phyloP scores from a whole-genome alignment of 2,888 invertebrate genomes.

The Azorinus chamasolen region DNA sequence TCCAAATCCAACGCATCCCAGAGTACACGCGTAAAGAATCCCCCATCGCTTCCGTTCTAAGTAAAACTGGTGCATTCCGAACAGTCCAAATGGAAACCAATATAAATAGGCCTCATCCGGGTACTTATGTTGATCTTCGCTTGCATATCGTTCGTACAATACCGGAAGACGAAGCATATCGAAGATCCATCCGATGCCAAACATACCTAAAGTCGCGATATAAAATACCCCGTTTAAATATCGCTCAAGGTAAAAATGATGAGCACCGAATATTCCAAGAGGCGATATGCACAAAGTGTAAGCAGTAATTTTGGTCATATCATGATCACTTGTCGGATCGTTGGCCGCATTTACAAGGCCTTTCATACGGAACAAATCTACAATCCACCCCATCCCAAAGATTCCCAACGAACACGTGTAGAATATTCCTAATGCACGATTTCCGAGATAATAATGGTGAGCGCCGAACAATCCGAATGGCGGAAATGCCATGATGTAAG shows the following conservation, averaged over 20 bases:
- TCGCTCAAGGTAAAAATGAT: slow-evolving; percentile 58
- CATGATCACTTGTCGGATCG: slow-evolving; percentile 59
- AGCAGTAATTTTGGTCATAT: slow-evolving; percentile 59
- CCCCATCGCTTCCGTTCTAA: slow-evolving; percentile 60
- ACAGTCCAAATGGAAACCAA: slow-evolving; percentile 65
- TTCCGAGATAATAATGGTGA: slow-evolving; percentile 60
- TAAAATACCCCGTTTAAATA: slow-evolving; percentile 61
- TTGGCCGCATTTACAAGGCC: slow-evolving; percentile 55
- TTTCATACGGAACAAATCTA: slow-evolving; percentile 61
- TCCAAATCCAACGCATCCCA: slow-evolving; percentile 60
- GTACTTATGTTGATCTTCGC: slow-evolving; percentile 63
- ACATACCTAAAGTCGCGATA: slow-evolving; percentile 50
- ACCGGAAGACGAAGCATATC: slow-evolving; percentile 60
- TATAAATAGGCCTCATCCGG: slow-evolving; percentile 65
- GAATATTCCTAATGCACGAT: slow-evolving; percentile 51
- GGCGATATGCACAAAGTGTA: slow-evolving; percentile 61
- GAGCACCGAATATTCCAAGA: slow-evolving; percentile 56
- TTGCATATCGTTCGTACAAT: slow-evolving; percentile 57
- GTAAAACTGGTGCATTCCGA: slow-evolving; percentile 69
- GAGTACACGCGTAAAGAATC: slow-evolving; percentile 59
- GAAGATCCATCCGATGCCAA: slow-evolving; percentile 62
- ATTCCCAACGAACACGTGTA: slow-evolving; percentile 60
- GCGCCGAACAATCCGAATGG: slow-evolving; percentile 65
- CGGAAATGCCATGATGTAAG: slow-evolving; percentile 59
- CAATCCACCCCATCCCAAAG: slow-evolving; percentile 60